These are phyloP conservation scores for Neuroscelio doddi DNA, from an alignment of 2,888 invertebrate genomes.

Conservation along the genomic window DNA sequence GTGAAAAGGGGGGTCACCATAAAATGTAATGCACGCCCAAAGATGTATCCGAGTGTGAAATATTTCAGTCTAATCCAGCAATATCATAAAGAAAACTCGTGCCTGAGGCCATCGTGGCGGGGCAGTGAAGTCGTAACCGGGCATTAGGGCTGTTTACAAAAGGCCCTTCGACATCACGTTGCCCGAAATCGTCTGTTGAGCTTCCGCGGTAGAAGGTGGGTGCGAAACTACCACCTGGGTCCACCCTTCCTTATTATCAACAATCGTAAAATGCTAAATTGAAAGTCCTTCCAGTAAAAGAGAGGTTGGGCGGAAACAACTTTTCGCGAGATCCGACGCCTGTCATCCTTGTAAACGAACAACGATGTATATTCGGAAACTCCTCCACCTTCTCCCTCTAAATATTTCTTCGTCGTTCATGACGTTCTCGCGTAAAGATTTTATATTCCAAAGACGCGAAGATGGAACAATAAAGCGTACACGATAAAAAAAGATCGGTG, in stretches of 20 bases:
- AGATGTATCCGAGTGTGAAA: conserved; percentile 71
- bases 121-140: conserved; percentile 67
- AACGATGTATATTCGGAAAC: conserved; percentile 13
- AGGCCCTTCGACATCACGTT: conserved; percentile 58
- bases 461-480: conserved; percentile 26
- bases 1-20: conserved; percentile 52
- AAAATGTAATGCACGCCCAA: conserved; percentile 66
- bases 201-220: conserved; percentile 37
- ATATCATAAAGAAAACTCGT: conserved; percentile 70
- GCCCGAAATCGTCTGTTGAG: conserved; percentile 55
- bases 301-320: conserved; percentile 44
- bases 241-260: conserved; percentile 70
- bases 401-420: conserved; percentile 16
- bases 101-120: conserved; percentile 50
- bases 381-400: neutral
- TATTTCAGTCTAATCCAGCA: conserved; percentile 72
- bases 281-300: conserved; percentile 64
- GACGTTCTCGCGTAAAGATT: conserved; percentile 44
- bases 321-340: conserved; percentile 36
- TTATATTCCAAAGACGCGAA: conserved; percentile 42
- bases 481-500: conserved; percentile 46
- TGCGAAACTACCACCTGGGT: conserved; percentile 67
- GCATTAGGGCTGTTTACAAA: conserved; percentile 72
- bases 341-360: conserved; percentile 28
- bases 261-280: conserved; percentile 72